Evolutionary conservation across 2,113 vertebrate genomes (phyloP), one percentile per base, ranked within the genome.

Genomic region (Eubucco bourcierii): DNA sequence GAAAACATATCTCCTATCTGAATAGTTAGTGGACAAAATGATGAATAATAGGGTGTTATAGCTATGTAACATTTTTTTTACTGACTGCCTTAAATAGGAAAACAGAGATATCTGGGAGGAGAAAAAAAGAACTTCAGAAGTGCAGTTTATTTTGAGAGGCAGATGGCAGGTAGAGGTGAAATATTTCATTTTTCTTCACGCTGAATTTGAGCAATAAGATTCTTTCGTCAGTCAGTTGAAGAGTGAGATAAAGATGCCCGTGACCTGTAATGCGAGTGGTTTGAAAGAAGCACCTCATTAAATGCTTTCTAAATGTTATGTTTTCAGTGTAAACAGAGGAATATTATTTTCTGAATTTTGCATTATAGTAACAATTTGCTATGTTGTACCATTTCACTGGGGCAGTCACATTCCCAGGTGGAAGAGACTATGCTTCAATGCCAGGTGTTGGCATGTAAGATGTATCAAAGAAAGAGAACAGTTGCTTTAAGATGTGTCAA

Each of bases 261-360:
- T 64, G 33, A 58, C 27, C 16, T 65, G 19, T 74, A 87, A 82
- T 63, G 46, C 68, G 75, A 84, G 46, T 39, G 10, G 4, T 56
- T 90, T 55, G 65, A 12, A 88, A 85, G 79, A 85, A 91, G n/a
- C 9, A 65, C 12, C 11, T 82, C 7, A 53, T 83, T 64, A 82
- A 46, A 56, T 84, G 24, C 12, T 77, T 84, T 13, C 18, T 53
- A 60, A 31, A 4, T 64, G 79, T 92, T 85, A 31, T 14, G 50
- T 2, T 60, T 93, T 86, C 58, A 55, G 27, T 78, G 7, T 47
- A 75, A 87, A 71, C 12, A 53, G 72, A 94, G 47, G 7, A 10
- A 31, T 92, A 89, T 95, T 89, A 37, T 82, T 84, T 88, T 76
- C 50, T 87, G 60, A 80, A 66, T 94, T 82, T 77, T 11, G 52